Conservation (phyloP, 2,888 invertebrate genomes). For the Marasmarcha lunaedactyla region DNA sequence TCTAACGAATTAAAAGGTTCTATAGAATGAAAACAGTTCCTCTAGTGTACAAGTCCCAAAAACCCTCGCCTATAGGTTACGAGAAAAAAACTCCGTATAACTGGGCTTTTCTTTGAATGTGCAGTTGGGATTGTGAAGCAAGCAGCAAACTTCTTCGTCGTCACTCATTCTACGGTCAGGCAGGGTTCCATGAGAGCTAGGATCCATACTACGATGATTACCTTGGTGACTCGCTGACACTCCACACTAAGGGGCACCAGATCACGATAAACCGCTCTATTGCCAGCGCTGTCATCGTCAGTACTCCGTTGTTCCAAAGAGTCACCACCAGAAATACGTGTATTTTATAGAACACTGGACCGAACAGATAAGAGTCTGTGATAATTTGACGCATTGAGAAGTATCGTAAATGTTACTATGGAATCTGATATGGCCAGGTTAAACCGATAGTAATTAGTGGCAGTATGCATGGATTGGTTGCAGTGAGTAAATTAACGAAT, state of each 20-base stretch:
- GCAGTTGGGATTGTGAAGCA: background rate
- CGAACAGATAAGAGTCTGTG: slow-evolving; percentile 6
- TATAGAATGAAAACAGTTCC: slow-evolving; percentile 20
- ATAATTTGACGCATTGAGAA: slow-evolving; percentile 14
- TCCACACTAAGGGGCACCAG: slow-evolving; percentile 19
- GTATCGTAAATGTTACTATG: slow-evolving; percentile 15
- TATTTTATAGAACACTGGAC: slow-evolving; percentile 16
- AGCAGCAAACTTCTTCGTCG: background rate
- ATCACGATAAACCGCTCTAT: slow-evolving; percentile 22
- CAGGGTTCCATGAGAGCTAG: slow-evolving; percentile 22
- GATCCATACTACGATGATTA: slow-evolving; percentile 18
- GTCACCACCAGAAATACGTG: slow-evolving; percentile 16
- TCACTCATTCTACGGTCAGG: slow-evolving; percentile 8
- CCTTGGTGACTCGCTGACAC: slow-evolving; percentile 15
- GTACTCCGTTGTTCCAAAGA: slow-evolving; percentile 20
- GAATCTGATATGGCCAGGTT: slow-evolving; percentile 7
- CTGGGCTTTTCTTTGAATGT: slow-evolving; percentile 19
- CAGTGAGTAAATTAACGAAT: slow-evolving; percentile 16
- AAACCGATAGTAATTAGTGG: slow-evolving; percentile 11
- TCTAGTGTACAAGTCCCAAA: slow-evolving; percentile 15
- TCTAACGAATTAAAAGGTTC: no score
- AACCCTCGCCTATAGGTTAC: no score
- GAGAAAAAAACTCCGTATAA: no score
- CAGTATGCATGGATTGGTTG: slow-evolving; percentile 10
- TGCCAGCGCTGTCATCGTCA: slow-evolving; percentile 21